Evolutionary conservation across 2,888 invertebrate species (phyloP), one percentile per base, ranked within the genome.

Genomic region (Lottia scabra): DNA sequence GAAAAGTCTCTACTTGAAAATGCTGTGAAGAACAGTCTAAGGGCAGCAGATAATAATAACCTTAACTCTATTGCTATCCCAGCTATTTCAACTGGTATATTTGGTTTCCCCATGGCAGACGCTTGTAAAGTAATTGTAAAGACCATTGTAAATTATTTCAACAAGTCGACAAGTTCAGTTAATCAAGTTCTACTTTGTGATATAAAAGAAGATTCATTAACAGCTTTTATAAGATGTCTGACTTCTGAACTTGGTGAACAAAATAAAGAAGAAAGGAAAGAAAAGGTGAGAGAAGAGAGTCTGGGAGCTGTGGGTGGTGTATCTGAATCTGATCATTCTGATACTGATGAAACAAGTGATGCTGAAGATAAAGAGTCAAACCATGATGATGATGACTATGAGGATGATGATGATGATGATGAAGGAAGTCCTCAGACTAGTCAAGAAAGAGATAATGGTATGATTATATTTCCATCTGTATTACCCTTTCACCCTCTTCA

Each of bases 1-100:
- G 82, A 83, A 38, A 73, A 73, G 5, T 56, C 69, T 10, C 10
- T 63, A 10, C 69, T 84, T 8, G 63, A 64, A n/a, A 64, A 75
- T 8, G 71, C 75, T 62, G 67, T 84, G 1, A 64, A 68, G 10
- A 78, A 78, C 15, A 73, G 75, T n/a, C 67, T 84, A 0, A 45
- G 66, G 10, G 62, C 67, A 3, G 74, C 80, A n/a, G 64, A 74
- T 13, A 44, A 72, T 6, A 65, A 68, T 2, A 56, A 73, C 0
- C 71, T 76, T 8, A 63, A 30, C 12, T 77, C 80, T 5, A 68
- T 85, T 38, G 84, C 84, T 23, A 69, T 84, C 26, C 85, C 85
- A 45, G 80, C 84, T 0, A 73, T 85, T 15, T 78, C 84, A 72
- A 72, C 80, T 4, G 83, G 83, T 10, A 74, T 78, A 15, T 80